phyloP scores from a whole-genome alignment of 2,797 vertebrate genomes.

The Clarias laeviceps region DNA sequence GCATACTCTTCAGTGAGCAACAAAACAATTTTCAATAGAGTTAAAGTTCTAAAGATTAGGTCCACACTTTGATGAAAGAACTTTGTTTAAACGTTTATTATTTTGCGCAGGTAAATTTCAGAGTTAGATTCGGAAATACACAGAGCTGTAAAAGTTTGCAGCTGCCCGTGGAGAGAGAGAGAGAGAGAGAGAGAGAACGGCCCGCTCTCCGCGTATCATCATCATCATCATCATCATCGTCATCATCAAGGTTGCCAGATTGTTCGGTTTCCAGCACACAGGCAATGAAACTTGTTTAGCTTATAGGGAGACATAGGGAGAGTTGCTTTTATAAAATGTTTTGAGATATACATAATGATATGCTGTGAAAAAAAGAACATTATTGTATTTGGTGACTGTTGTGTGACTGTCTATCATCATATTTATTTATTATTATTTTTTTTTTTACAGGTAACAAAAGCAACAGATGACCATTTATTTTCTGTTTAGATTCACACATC shows the following conservation, averaged over 20 bases:
- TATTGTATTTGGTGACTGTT: neutral
- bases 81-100: neutral
- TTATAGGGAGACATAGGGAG: neutral
- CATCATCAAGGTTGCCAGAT: constrained; percentile 25
- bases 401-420: neutral
- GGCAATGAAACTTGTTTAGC: too few relatives aligned
- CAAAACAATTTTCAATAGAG: neutral
- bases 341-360: neutral
- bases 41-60: neutral
- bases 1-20: neutral
- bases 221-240: neutral
- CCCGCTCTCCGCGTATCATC: neutral
- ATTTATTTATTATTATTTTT: neutral
- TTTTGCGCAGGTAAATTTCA: neutral
- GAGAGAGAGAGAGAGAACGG: neutral
- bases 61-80: neutral
- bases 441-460: neutral
- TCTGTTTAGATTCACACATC: neutral
- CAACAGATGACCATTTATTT: neutral
- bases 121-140: neutral
- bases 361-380: neutral
- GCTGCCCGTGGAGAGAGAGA: neutral
- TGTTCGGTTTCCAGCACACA: neutral
- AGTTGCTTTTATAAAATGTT: neutral
- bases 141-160: constrained; percentile 14